These are phyloP conservation scores for Cremastinae sp. DNA, from an alignment of 2,888 invertebrate genomes.

Conservation along the genomic window DNA sequence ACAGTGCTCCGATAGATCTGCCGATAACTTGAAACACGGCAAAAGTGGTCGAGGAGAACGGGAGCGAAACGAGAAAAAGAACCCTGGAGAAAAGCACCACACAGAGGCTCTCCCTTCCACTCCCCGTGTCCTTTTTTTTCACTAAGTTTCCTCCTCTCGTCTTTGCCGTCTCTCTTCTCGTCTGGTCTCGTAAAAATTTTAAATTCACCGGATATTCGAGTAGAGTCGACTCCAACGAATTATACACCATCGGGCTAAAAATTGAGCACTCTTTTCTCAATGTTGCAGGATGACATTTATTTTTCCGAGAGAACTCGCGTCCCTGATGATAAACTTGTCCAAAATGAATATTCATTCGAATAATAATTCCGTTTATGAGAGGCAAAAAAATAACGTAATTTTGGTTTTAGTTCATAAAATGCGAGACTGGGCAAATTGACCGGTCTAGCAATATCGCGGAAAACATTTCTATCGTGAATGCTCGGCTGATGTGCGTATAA, in stretches of 20 bases:
- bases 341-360: neutral
- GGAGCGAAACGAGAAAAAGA: conserved; percentile 46
- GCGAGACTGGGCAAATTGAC: no score
- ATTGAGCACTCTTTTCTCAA: conserved; percentile 25
- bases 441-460: no score
- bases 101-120: no score
- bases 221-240: conserved; percentile 46
- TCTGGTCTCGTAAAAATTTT: conserved; percentile 43
- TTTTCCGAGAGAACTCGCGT: conserved; percentile 19
- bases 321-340: conserved; percentile 11
- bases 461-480: no score
- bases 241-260: conserved; percentile 41
- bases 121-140: neutral
- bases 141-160: no score
- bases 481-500: neutral
- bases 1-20: conserved; percentile 53
- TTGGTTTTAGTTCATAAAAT: no score
- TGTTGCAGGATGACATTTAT: conserved; percentile 42
- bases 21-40: conserved; percentile 58
- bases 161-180: conserved; percentile 16
- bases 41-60: conserved; percentile 47
- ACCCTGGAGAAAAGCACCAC: conserved; percentile 35
- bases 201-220: conserved; percentile 57
- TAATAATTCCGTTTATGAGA: neutral
- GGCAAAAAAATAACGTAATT: no score